Evolutionary conservation across 2,888 invertebrate genomes (phyloP).

Genomic region (Salticus scenicus): DNA sequence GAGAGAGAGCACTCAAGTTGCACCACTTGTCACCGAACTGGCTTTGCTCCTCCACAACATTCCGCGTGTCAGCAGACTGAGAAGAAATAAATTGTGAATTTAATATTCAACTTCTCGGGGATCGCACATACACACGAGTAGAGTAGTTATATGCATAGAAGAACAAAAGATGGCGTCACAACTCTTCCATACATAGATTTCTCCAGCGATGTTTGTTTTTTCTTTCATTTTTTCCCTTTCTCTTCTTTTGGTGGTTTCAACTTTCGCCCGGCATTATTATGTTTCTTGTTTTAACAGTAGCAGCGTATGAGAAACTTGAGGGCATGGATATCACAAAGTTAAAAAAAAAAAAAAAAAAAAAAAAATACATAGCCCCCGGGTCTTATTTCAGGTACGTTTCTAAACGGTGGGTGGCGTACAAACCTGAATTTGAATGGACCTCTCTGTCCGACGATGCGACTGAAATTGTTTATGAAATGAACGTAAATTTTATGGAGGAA

Average conservation of each 20-base stretch:
- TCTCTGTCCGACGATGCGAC: background rate
- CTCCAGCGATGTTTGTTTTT: background rate
- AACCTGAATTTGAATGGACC: background rate
- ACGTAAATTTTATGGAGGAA: background rate
- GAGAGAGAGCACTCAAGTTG: background rate
- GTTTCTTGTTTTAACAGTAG: slow-evolving; percentile 18
- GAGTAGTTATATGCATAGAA: background rate
- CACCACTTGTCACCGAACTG: background rate
- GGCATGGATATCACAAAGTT: background rate
- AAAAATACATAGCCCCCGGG: background rate
- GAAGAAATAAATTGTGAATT: slow-evolving; percentile 69
- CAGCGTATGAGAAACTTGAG: background rate
- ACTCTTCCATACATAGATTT: slow-evolving; percentile 14
- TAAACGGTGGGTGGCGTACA: background rate
- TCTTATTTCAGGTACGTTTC: background rate
- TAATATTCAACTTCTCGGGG: slow-evolving; percentile 62
- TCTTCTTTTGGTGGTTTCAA: slow-evolving; percentile 10
- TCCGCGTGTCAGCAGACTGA: slow-evolving; percentile 52
- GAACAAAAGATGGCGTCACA: slow-evolving; percentile 18
- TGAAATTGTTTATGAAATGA: background rate
- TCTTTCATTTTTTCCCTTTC: background rate
- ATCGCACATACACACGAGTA: no score
- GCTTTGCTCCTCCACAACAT: slow-evolving; percentile 4
- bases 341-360: no score
- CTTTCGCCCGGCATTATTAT: slow-evolving; percentile 19